A percentile compares a stretch with the other conserved stretches of the same genome.
phyloP scores from a whole-genome alignment of 2,797 vertebrate species.

The Sebastes flavidus region DNA sequence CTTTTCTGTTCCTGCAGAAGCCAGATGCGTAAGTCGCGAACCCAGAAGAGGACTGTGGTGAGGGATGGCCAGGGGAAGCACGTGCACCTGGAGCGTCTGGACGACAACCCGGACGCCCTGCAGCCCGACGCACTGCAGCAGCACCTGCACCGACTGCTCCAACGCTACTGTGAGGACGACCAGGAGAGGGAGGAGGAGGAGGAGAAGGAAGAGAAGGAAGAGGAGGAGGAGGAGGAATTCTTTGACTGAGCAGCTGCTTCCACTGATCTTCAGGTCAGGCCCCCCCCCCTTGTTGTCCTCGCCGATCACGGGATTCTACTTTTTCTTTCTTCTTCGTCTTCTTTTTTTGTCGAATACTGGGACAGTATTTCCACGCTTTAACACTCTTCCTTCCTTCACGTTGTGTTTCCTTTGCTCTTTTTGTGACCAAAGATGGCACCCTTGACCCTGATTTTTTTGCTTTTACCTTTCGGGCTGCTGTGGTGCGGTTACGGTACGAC shows the following conservation, averaged over 20 bases:
- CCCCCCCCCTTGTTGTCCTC: constrained; percentile 9
- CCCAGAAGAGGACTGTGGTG: constrained; percentile 95
- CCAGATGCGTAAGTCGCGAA: constrained; percentile 89
- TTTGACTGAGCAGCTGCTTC: constrained; percentile 58
- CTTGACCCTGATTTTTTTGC: constrained; percentile 9
- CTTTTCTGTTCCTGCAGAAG: constrained; percentile 79
- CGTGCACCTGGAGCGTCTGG: constrained; percentile 89
- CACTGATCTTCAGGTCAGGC: background rate
- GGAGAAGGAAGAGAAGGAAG: constrained; percentile 49
- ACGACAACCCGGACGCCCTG: constrained; percentile 86
- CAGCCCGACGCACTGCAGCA: constrained; percentile 89
- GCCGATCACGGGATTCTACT: constrained; percentile 31
- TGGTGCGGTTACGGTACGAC: constrained; percentile 47
- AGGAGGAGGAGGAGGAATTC: constrained; percentile 54
- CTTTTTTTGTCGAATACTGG: constrained; percentile 33
- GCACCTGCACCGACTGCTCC: constrained; percentile 91
- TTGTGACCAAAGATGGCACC: constrained; percentile 95
- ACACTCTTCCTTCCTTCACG: constrained; percentile 31
- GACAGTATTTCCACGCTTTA: constrained; percentile 53
- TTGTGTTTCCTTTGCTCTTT: constrained; percentile 80
- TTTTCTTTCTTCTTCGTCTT: constrained; percentile 16
- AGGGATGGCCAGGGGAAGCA: constrained; percentile 89
- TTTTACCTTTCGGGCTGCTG: constrained; percentile 46
- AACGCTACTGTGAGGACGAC: constrained; percentile 85
- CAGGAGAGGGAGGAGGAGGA: constrained; percentile 56